These are phyloP conservation scores for Ptychadena robeensis DNA, from an alignment of 2,797 vertebrate genomes.

Conservation along the genomic window DNA sequence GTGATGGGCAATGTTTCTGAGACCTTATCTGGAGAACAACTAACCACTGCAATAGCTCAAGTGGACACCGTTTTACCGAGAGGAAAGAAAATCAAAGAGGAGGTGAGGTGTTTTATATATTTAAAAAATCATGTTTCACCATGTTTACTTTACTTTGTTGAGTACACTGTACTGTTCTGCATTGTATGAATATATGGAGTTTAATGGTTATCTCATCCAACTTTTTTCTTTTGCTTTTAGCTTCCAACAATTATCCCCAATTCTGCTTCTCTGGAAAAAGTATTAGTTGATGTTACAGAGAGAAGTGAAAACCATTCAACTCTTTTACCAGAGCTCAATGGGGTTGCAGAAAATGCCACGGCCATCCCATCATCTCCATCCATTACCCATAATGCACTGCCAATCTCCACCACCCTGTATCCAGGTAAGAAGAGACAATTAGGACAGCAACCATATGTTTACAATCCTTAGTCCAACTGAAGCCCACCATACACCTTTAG, in stretches of 20 bases:
- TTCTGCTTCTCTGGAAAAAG: constrained; percentile 62
- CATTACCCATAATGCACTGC: constrained; percentile 8
- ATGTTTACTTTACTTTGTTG: too few relatives aligned
- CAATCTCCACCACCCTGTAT: constrained; percentile 51
- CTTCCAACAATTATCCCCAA: constrained; percentile 66
- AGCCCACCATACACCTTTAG: too few relatives aligned
- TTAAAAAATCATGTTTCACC: not conserved
- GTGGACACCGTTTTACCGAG: not conserved
- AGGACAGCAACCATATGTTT: not conserved
- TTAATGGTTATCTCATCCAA: too few relatives aligned
- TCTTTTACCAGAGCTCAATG: constrained; percentile 61
- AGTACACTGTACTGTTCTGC: not conserved
- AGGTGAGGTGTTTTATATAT: constrained; percentile 65
- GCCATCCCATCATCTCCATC: constrained; percentile 27
- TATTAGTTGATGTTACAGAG: constrained; percentile 47
- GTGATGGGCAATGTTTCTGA: constrained; percentile 58
- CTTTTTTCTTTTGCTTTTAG: constrained; percentile 67
- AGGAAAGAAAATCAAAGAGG: constrained; percentile 41
- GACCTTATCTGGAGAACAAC: not conserved
- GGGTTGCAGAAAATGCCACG: constrained; percentile 33
- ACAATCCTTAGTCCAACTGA: too few relatives aligned
- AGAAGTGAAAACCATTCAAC: constrained; percentile 51
- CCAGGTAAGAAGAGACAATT: constrained; percentile 67
- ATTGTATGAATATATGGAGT: too few relatives aligned
- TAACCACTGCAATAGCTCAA: constrained; percentile 2